A percentile compares a stretch with the other conserved stretches of the same genome.
These are phyloP conservation scores for Malurus elegans DNA, from an alignment of 2,113 vertebrate species.

Conservation along the genomic window DNA sequence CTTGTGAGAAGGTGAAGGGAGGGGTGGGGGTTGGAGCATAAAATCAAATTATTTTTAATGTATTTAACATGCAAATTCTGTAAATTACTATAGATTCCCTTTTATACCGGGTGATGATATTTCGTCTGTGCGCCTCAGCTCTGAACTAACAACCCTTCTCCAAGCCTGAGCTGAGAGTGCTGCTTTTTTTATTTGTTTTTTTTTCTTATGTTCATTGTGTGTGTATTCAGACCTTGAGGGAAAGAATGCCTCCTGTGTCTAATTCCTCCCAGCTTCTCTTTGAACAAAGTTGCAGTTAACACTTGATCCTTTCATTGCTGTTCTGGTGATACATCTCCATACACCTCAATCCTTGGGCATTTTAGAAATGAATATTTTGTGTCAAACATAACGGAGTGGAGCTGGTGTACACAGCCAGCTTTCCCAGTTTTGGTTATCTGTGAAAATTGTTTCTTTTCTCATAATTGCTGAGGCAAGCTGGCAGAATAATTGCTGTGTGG, in stretches of 20 bases:
- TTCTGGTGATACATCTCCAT: neutral
- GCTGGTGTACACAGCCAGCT: neutral
- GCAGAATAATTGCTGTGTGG: neutral
- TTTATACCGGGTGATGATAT: neutral
- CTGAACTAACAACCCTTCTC: neutral
- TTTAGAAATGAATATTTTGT: conserved; percentile 11
- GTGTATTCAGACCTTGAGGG: conserved; percentile 1
- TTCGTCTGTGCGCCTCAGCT: neutral
- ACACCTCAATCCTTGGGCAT: conserved; percentile 22
- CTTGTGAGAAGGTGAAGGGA: neutral
- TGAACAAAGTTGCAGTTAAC: conserved; percentile 21
- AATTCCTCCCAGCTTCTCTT: conserved; percentile 21
- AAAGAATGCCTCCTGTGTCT: conserved; percentile 41
- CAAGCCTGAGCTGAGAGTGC: neutral
- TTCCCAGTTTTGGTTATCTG: conserved; percentile 30
- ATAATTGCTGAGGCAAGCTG: conserved; percentile 9
- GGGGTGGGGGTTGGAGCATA: neutral
- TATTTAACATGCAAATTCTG: neutral
- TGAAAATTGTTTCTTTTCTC: conserved; percentile 19
- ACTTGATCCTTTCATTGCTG: conserved; percentile 29
- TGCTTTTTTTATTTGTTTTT: neutral
- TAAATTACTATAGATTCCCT: neutral
- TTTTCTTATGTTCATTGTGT: neutral
- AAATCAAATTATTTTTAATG: conserved; percentile 8
- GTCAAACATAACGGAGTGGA: neutral